phyloP scores from a whole-genome alignment of 2,797 vertebrate genomes.

The Tauraco hartlaubi region DNA sequence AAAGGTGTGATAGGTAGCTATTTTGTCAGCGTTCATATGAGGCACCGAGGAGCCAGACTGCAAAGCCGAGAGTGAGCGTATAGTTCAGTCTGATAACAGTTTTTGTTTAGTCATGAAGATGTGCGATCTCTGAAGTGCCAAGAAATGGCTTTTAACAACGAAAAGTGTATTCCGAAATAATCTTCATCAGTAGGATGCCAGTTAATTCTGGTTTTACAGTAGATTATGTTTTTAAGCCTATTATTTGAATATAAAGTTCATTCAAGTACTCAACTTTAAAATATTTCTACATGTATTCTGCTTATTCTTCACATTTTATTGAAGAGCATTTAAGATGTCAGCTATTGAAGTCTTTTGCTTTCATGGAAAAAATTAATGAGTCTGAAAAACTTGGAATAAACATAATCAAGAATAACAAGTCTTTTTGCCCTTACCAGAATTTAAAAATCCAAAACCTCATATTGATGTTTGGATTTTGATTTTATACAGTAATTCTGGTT shows the following conservation, averaged over 20 bases:
- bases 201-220: background rate
- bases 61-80: accelerated
- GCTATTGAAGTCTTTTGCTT: background rate
- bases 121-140: background rate
- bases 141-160: background rate
- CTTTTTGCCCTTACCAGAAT: background rate
- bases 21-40: background rate
- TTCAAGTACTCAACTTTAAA: background rate
- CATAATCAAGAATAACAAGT: background rate
- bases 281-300: background rate
- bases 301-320: background rate
- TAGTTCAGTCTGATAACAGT: background rate
- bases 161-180: background rate
- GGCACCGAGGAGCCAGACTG: background rate
- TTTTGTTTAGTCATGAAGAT: background rate
- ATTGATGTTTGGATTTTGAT: background rate
- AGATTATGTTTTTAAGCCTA: background rate
- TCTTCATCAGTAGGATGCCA: background rate
- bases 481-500: conserved; percentile 16
- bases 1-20: background rate
- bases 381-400: background rate
- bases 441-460: background rate
- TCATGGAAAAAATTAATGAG: background rate
- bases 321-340: background rate
- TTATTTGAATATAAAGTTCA: background rate